Evolutionary conservation across 2,113 vertebrate genomes (phyloP).

Genomic region (Proterorhinus semilunaris): DNA sequence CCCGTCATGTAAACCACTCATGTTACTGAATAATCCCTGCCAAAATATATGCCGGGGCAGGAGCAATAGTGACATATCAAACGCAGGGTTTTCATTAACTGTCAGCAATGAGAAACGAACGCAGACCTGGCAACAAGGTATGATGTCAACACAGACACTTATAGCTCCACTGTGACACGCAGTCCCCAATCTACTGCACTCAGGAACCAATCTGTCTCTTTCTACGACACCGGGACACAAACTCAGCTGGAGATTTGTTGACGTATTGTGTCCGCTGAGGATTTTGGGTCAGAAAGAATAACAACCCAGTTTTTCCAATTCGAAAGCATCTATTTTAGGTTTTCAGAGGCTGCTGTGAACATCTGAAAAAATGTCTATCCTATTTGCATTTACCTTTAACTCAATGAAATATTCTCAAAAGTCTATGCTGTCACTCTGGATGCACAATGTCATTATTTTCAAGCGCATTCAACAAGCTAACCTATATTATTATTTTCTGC

Average conservation of each 20-base stretch:
- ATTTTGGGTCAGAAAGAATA: conserved; percentile 7
- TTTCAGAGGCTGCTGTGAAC: not conserved
- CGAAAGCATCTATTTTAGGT: conserved; percentile 9
- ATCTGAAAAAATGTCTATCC: not conserved
- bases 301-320: conserved; percentile 10
- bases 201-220: conserved; percentile 55
- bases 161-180: conserved; percentile 52
- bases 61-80: conserved; percentile 54
- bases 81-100: conserved; percentile 62
- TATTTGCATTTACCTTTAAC: not conserved
- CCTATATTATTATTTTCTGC: too few species aligned
- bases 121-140: conserved; percentile 38
- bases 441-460: too few species aligned
- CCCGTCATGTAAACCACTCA: conserved; percentile 26
- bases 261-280: conserved; percentile 11
- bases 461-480: too few species aligned
- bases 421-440: not conserved
- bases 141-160: conserved; percentile 58
- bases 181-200: conserved; percentile 39
- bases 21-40: conserved; percentile 36
- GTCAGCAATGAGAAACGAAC: conserved; percentile 57
- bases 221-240: conserved; percentile 42
- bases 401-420: not conserved
- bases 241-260: conserved; percentile 16
- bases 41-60: conserved; percentile 34